Evolutionary conservation across 2,797 vertebrate genomes (phyloP).

Genomic region (Phyllotis vaccarum): DNA sequence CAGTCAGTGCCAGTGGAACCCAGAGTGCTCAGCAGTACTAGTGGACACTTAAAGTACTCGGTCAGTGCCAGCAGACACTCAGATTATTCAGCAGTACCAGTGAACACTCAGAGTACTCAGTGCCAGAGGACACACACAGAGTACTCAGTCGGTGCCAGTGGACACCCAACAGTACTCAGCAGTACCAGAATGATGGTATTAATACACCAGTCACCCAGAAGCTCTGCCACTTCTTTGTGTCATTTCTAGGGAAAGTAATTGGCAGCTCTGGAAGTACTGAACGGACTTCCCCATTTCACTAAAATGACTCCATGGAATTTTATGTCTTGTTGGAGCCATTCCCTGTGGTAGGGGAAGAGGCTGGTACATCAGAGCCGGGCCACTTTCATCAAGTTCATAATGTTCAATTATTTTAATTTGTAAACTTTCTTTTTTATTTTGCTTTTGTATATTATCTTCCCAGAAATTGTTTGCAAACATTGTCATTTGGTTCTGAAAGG

Average conservation of each 20-base stretch:
- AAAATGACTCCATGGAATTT: background rate
- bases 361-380: background rate
- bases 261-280: background rate
- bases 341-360: rapidly evolving
- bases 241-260: constrained; percentile 1
- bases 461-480: constrained; percentile 74
- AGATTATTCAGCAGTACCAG: too few species aligned
- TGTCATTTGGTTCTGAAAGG: constrained; percentile 72
- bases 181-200: background rate
- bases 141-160: too few species aligned
- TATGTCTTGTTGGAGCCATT: background rate
- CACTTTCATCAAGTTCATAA: constrained; percentile 24
- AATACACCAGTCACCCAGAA: background rate
- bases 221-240: constrained; percentile 26
- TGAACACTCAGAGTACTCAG: too few species aligned
- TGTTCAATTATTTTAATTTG: constrained; percentile 66
- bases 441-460: constrained; percentile 66
- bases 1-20: too few species aligned
- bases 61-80: too few species aligned
- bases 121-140: too few species aligned
- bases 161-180: background rate
- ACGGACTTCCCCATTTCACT: background rate
- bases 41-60: too few species aligned
- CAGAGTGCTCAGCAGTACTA: too few species aligned
- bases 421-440: constrained; percentile 74